These are phyloP conservation scores for Oscheius sp. DNA, from an alignment of 2,888 invertebrate genomes.

Conservation along the genomic window DNA sequence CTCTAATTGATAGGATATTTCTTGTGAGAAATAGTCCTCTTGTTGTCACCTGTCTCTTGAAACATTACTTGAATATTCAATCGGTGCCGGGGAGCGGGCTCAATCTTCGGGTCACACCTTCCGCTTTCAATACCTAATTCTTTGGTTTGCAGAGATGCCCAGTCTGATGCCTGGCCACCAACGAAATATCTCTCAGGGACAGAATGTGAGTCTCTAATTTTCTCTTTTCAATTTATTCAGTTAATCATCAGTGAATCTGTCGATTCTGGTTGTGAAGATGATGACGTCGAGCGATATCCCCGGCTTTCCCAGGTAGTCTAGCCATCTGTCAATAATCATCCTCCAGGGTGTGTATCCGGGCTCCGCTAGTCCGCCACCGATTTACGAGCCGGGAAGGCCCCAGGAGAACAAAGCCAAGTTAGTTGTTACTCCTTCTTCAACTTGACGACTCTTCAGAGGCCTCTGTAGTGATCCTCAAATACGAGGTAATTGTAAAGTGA, in stretches of 20 bases:
- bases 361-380: slow-evolving; percentile 41
- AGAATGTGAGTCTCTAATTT: slow-evolving; percentile 53
- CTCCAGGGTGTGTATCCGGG: slow-evolving; percentile 48
- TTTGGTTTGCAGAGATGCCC: slow-evolving; percentile 51
- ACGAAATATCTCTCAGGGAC: slow-evolving; percentile 61
- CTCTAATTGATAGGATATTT: background rate
- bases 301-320: slow-evolving; percentile 14
- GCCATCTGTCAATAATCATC: background rate
- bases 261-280: slow-evolving; percentile 44
- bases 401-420: slow-evolving; percentile 51
- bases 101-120: slow-evolving; percentile 4
- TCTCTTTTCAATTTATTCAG: slow-evolving; percentile 38
- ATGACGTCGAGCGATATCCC: slow-evolving; percentile 38
- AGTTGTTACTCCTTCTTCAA: background rate
- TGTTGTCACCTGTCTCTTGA: background rate
- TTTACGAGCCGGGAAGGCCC: slow-evolving; percentile 40
- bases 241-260: slow-evolving; percentile 46
- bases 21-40: background rate
- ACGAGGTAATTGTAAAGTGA: slow-evolving; percentile 61
- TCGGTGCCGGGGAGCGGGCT: background rate
- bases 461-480: slow-evolving; percentile 57
- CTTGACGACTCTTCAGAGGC: slow-evolving; percentile 45
- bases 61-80: slow-evolving; percentile 13
- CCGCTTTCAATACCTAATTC: background rate
- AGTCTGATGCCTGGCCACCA: slow-evolving; percentile 59